These are phyloP conservation scores for Pecten maximus DNA, from an alignment of 2,888 invertebrate genomes.

Conservation along the genomic window DNA sequence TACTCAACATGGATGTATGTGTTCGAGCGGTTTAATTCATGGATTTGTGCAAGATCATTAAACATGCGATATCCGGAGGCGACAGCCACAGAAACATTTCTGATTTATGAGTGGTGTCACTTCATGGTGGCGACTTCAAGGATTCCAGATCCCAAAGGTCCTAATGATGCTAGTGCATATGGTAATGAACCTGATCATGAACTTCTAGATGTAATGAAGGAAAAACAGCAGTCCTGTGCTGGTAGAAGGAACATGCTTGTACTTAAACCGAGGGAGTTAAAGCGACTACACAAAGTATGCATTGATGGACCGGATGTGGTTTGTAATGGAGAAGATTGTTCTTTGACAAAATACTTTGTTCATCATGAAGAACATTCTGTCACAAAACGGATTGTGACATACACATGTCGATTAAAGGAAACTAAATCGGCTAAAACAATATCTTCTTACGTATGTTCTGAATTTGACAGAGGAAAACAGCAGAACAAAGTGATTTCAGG, in stretches of 20 bases:
- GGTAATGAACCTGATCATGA: no score
- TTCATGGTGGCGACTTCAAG: background rate
- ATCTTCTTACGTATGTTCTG: background rate
- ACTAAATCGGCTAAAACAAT: background rate
- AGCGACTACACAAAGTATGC: no score
- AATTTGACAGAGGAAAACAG: background rate
- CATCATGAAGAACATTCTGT: background rate
- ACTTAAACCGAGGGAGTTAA: no score
- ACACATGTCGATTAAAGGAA: background rate
- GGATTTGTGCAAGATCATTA: constrained; percentile 36
- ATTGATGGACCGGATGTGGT: background rate
- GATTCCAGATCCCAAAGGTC: background rate
- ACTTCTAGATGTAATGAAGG: no score
- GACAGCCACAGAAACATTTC: constrained; percentile 35
- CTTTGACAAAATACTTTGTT: background rate
- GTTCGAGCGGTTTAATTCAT: constrained; percentile 37
- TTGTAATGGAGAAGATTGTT: background rate
- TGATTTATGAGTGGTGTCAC: constrained; percentile 33
- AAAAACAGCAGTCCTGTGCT: no score
- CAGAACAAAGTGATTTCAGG: background rate
- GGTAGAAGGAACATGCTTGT: no score
- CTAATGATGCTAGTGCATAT: background rate
- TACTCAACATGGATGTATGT: constrained; percentile 41
- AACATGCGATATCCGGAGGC: constrained; percentile 40
- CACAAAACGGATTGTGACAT: background rate